Base-by-base conservation (phyloP, 2,797 vertebrate species). In the Ispidina lecontei region DNA sequence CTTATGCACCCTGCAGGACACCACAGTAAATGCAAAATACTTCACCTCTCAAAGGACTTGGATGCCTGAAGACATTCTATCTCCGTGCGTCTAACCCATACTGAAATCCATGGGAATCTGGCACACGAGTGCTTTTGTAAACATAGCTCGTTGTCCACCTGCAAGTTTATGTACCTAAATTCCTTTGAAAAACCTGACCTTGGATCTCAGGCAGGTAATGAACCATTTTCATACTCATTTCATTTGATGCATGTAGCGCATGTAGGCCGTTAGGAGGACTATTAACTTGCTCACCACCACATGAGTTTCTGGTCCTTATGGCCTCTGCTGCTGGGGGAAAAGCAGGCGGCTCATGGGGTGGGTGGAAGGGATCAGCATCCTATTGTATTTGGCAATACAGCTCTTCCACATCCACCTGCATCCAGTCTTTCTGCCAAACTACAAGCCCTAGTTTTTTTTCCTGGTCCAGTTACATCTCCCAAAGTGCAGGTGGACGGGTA, bases 81-180 rank as follows among this genome's bases (percentile, higher is more conserved):
- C 49, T 89, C 88, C 72, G 33, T 52, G 37, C 5, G 13, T 63
- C 73, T 83, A 83, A 80, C 55, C 72, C 58, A 26, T 16, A 81
- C 63, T 12, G 55, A 91, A 95, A 93, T 92, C 91, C 77, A 79
- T 91, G 94, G 92, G 96, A 96, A 95, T 90, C 85, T 95, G 91
- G 94, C 94, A 84, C 35, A 10, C 0, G 2, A 81, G 33, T 22
- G 21, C 70, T 85, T 93, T 83, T 85, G 79, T 63, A 94, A 95
- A 77, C 60, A 85, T 67, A 52, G 55, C 63, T 91, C 81, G 84
- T 49, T 78, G 49, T 90, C 89, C 91, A 95, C 84, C 94, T 96
- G 94, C 84, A 94, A 85, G 35, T 94, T 96, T 94, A 94, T 54
- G 79, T 75, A 89, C 62, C 39, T 29, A 39, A 91, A 91, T 84